Conservation (phyloP, 2,797 vertebrate genomes). For the Tiaroga cobitis region DNA sequence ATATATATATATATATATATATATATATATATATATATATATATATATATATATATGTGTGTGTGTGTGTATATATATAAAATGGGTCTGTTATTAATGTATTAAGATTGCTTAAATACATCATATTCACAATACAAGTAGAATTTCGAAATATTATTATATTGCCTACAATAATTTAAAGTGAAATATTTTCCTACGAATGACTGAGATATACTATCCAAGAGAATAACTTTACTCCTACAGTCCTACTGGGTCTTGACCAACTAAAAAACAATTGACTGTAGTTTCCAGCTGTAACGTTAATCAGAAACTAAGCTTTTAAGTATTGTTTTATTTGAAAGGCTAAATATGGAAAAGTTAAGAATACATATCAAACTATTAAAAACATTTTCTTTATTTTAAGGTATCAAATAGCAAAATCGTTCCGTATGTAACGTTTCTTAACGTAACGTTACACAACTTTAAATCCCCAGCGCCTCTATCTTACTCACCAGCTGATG, state of each 20-base stretch:
- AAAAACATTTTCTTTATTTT: too few relatives aligned
- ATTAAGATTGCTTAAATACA: neutral
- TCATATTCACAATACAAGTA: neutral
- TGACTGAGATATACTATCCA: neutral
- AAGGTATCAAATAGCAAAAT: neutral
- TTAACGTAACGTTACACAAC: neutral
- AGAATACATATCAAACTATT: neutral
- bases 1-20: neutral
- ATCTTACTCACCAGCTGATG: slow-evolving; percentile 7
- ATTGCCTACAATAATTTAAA: neutral
- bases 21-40: neutral
- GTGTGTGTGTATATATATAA: too few relatives aligned
- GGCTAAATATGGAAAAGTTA: neutral
- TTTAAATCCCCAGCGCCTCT: neutral
- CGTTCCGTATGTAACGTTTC: neutral
- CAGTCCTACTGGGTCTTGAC: neutral
- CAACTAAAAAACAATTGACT: neutral
- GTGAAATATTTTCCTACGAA: neutral
- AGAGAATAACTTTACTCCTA: neutral
- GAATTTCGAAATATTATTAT: neutral
- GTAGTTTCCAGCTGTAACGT: neutral
- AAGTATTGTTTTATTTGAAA: neutral
- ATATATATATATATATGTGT: too few relatives aligned
- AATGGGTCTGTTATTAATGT: neutral
- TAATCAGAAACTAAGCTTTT: neutral